Base-by-base conservation (phyloP, 2,113 vertebrate species). In the Labeo rohita region DNA sequence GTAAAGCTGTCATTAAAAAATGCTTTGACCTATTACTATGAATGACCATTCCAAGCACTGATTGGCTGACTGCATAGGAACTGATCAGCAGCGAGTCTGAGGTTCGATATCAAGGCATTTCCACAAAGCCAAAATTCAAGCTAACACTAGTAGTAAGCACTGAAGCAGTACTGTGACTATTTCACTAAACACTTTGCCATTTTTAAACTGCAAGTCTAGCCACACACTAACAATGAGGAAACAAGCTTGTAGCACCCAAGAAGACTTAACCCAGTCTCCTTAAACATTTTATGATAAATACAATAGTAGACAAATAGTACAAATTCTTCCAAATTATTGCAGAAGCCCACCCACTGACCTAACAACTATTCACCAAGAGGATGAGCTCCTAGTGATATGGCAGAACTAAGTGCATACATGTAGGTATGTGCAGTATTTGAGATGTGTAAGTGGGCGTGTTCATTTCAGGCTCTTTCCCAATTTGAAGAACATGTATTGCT, bases 251-350 rank as follows among this genome's bases (percentile, higher is more conserved):
- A 88, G 86, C 91, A 90, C 89, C 89, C 50, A 79, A 83, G 68
- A 89, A 82, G 50, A 65, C 28, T 49, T 89, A 12, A n/a, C 45
- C 9, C 16, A 74, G 87, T 84, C 74, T 84, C 61, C 54, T 73
- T 6, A 89, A 83, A 68, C 47, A 15, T 36, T 34, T 82, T 6
- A 86, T 68, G 91, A 92, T 92, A 90, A 92, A 92, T 90, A 93
- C 6, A 88, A 92, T n/a, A n/a, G n/a, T n/a, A 91, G 66, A 86
- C 92, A 76, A 88, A 91, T 85, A 89, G 85, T 91, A 91, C 8
- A 91, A 93, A 93, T 54, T 88, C 80, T 92, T 89, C 83, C 91
- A 7, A 86, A 72, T 93, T 95, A 95, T 94, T 95, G 94, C 87
- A 65, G 13, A 88, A 81, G 84, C 78, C 85, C 81, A 63, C 79